Conservation (phyloP, 2,113 vertebrate species). For the Blennius ocellaris region DNA sequence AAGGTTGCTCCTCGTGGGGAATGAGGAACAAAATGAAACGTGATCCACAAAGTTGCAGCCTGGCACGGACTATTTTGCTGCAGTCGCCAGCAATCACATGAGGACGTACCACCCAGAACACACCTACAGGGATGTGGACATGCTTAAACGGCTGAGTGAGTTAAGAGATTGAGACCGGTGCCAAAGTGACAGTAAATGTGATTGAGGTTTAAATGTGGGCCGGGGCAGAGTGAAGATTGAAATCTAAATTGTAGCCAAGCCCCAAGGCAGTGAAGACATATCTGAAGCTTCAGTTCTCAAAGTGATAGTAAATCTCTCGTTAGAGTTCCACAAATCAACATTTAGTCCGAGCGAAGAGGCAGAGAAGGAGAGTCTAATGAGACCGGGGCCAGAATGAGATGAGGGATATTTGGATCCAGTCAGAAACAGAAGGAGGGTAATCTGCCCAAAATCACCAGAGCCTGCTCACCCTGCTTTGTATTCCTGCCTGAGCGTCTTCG, state of each 20-base stretch:
- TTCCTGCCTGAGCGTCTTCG: conserved; percentile 64
- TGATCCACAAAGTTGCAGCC: conserved; percentile 49
- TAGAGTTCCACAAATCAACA: conserved; percentile 65
- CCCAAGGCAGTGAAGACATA: conserved; percentile 22
- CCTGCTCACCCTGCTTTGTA: conserved; percentile 68
- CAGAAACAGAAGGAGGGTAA: conserved; percentile 63
- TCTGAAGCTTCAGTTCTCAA: conserved; percentile 50
- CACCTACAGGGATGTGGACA: conserved; percentile 2
- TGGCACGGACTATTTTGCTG: conserved; percentile 15
- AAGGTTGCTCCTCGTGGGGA: conserved; percentile 55
- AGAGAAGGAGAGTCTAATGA: conserved; percentile 32
- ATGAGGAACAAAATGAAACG: conserved; percentile 61
- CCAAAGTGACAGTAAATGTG: conserved; percentile 19
- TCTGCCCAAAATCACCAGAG: conserved; percentile 67
- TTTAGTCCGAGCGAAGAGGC: conserved; percentile 36
- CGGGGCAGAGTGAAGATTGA: conserved; percentile 27
- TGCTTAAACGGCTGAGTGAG: conserved; percentile 20
- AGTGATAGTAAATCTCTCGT: conserved; percentile 58
- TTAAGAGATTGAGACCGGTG: conserved; percentile 19
- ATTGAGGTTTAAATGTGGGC: conserved; percentile 44
- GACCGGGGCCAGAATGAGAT: conserved; percentile 55
- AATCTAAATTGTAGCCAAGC: conserved; percentile 45
- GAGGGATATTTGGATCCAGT: conserved; percentile 63
- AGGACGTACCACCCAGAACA: conserved; percentile 6
- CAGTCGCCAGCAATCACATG: conserved; percentile 33